Conservation (phyloP, 2,113 vertebrate species). For the Orycteropus afer region DNA sequence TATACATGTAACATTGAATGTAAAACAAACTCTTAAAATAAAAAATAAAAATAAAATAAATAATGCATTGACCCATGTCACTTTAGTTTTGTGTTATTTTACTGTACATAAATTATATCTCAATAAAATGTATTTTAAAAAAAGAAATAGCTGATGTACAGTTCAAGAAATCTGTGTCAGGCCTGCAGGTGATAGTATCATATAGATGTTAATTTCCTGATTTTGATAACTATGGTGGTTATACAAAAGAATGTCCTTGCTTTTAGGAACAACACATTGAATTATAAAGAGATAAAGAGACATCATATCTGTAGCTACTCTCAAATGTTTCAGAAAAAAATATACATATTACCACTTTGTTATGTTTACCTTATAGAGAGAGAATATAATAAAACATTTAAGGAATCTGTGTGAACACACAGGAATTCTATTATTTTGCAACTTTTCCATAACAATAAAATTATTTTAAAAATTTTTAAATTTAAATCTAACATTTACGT, state of each 20-base stretch:
- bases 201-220: slow-evolving; percentile 50
- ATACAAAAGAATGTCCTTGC: slow-evolving; percentile 32
- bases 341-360: background rate
- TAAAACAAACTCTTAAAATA: too few relatives aligned
- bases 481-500: slow-evolving; percentile 42
- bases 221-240: slow-evolving; percentile 36
- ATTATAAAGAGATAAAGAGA: slow-evolving; percentile 54
- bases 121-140: too few relatives aligned
- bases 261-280: slow-evolving; percentile 60
- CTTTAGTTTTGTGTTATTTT: too few relatives aligned
- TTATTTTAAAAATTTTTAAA: slow-evolving; percentile 56
- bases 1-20: too few relatives aligned
- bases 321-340: slow-evolving; percentile 48
- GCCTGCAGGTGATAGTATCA: background rate
- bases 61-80: too few relatives aligned
- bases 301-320: background rate
- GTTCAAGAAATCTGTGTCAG: slow-evolving; percentile 3
- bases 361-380: slow-evolving; percentile 43
- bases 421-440: slow-evolving; percentile 37
- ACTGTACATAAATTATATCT: too few relatives aligned
- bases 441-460: slow-evolving; percentile 26
- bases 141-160: slow-evolving; percentile 40
- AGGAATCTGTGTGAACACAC: slow-evolving; percentile 26
- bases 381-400: slow-evolving; percentile 62
- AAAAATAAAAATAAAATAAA: too few relatives aligned